Base-by-base conservation (phyloP, 2,888 invertebrate species). In the Andrena camellia region DNA sequence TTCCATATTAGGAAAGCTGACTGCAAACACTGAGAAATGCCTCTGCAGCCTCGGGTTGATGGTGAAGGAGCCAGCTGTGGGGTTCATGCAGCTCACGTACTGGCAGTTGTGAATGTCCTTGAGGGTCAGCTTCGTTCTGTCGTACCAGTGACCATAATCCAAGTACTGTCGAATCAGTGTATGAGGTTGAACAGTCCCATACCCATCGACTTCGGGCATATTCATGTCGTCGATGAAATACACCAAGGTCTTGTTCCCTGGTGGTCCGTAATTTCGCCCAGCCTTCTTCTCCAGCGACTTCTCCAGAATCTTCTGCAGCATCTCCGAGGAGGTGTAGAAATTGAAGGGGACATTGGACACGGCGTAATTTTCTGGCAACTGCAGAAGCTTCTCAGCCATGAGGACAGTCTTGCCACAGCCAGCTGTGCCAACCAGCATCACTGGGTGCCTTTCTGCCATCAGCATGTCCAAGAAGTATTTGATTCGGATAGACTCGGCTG, bases 191-290 rank as follows among this genome's bases (percentile, higher is more conserved):
- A 99, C 99, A 0, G 99, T 99, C 8, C 98, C 99, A 91, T 99
- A 99, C 50, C 96, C 93, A 93, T 97, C 97, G 26, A 98, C 98
- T 95, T 98, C 98, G 0, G 99, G 99, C 99, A 99, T 99, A 93
- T 99, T 99, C 97, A 99, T 97, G 91, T 99, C 99, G 92, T 99
- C 99, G 81, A 99, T 97, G 92, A 99, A 99, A 94, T 99, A 99
- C 83, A 99, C 96, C 59, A 99, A 95, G 0, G 97, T 97, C 94
- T 99, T 98, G 91, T 97, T 98, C 17, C 99, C 99, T 0, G 99
- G 99, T 17, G 99, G 99, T 0, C 99, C 99, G 91, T 97, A 99
- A 94, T 99, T 99, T 85, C 98, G 95, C 0, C 95, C 95, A 10
- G 99, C 99, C 94, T 99, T 99, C 95, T 99, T 99, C 94, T 99